Evolutionary conservation across 2,113 vertebrate species (phyloP).

Genomic region (Reinhardtius hippoglossoides): DNA sequence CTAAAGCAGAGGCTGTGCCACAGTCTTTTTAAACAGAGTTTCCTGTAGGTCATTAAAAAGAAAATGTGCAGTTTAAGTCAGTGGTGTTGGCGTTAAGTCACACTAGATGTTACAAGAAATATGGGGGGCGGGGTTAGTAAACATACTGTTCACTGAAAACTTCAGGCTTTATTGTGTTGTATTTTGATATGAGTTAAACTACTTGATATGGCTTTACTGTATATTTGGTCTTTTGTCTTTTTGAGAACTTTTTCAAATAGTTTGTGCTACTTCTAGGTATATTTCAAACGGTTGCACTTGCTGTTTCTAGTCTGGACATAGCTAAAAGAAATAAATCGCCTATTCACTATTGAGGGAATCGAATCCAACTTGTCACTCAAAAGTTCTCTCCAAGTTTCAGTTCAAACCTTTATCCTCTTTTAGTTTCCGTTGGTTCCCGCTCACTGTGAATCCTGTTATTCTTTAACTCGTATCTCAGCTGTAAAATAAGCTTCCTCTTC

Average conservation of each 20-base stretch:
- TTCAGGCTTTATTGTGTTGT: no score
- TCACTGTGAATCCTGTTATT: not conserved
- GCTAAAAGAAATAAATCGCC: no score
- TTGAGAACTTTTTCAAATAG: no score
- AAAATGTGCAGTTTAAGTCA: not conserved
- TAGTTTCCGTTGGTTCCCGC: not conserved
- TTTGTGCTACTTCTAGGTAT: no score
- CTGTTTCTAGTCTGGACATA: no score
- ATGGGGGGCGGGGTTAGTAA: not conserved
- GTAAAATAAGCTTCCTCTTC: not conserved
- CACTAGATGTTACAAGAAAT: not conserved
- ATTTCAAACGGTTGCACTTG: no score
- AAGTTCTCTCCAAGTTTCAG: not conserved
- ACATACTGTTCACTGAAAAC: not conserved
- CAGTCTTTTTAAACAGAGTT: not conserved
- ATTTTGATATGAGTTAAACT: no score
- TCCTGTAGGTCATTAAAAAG: not conserved
- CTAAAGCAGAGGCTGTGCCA: conserved; percentile 27
- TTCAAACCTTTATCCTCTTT: no score
- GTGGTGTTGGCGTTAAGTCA: no score
- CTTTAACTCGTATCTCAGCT: not conserved
- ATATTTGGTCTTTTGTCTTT: no score
- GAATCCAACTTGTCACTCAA: not conserved
- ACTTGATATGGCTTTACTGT: no score
- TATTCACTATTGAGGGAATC: no score